Percentiles rank a stretch among this genome's conserved stretches.
Conservation (phyloP, 1,140 invertebrate genomes). For the Helicoverpa armigera region DNA sequence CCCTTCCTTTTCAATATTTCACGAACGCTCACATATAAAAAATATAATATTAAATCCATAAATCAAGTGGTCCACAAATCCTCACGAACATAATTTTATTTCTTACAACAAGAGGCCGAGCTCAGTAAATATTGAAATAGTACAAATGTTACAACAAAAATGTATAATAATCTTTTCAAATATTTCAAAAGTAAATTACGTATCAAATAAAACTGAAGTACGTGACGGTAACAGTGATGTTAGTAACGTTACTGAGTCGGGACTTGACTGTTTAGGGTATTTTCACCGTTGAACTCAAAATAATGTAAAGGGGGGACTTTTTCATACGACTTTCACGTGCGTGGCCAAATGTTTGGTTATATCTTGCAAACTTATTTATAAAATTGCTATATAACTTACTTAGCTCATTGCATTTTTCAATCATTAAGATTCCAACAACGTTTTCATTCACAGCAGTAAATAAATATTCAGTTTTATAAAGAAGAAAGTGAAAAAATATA, state of each 20-base stretch:
- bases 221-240: conserved; percentile 10
- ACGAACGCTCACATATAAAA: conserved; percentile 23
- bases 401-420: no score
- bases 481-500: neutral
- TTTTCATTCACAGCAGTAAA: neutral
- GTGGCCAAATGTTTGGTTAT: no score
- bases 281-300: neutral
- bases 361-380: no score
- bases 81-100: conserved; percentile 13
- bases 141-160: conserved; percentile 37
- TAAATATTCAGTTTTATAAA: neutral
- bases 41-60: conserved; percentile 41
- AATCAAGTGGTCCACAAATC: conserved; percentile 40
- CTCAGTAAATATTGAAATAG: conserved; percentile 44
- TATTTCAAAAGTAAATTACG: conserved; percentile 49
- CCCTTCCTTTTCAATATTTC: neutral
- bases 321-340: neutral
- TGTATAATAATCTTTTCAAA: conserved; percentile 46
- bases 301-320: neutral
- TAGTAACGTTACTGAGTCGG: no score
- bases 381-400: no score
- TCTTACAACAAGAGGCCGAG: neutral
- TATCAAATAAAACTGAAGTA: conserved; percentile 43
- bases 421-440: neutral
- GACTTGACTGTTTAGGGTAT: neutral